Evolutionary conservation across 2,797 vertebrate genomes (phyloP).

Genomic region (Luscinia luscinia): DNA sequence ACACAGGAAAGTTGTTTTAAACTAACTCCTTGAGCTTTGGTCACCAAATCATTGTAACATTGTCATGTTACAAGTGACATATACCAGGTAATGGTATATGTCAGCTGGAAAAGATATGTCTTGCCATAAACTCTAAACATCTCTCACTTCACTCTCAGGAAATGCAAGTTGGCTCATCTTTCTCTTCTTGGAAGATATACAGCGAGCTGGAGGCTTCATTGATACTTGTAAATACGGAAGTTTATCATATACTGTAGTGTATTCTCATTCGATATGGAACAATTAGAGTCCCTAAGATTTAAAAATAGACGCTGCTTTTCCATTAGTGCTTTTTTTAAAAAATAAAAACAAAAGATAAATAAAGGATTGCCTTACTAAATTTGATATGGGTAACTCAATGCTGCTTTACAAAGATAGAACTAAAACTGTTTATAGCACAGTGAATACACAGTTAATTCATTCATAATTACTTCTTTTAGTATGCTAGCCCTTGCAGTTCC

Average conservation of each 20-base stretch:
- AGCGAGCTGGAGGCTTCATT: conserved; percentile 81
- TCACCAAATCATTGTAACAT: conserved; percentile 82
- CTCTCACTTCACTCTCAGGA: conserved; percentile 91
- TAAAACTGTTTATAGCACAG: conserved; percentile 57
- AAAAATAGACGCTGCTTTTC: conserved; percentile 80
- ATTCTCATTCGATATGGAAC: conserved; percentile 74
- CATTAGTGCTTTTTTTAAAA: conserved; percentile 71
- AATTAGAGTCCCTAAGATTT: conserved; percentile 74
- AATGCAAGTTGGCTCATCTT: conserved; percentile 85
- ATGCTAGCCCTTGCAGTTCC: background rate
- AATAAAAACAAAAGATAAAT: conserved; percentile 78
- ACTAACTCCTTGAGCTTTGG: conserved; percentile 78
- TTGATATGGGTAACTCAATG: conserved; percentile 70
- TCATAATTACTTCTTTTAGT: conserved; percentile 47
- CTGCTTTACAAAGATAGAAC: conserved; percentile 73
- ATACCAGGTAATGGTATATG: conserved; percentile 91
- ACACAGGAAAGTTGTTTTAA: conserved; percentile 76
- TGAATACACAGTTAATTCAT: conserved; percentile 55
- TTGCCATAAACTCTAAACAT: conserved; percentile 85
- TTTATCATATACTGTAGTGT: conserved; percentile 74
- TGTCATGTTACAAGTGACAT: conserved; percentile 70
- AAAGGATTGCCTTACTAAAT: conserved; percentile 78
- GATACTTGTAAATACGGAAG: conserved; percentile 87
- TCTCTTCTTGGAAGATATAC: conserved; percentile 86
- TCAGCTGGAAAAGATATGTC: conserved; percentile 89